phyloP scores from a whole-genome alignment of 2,797 vertebrate genomes.

The Cirrhinus molitorella region DNA sequence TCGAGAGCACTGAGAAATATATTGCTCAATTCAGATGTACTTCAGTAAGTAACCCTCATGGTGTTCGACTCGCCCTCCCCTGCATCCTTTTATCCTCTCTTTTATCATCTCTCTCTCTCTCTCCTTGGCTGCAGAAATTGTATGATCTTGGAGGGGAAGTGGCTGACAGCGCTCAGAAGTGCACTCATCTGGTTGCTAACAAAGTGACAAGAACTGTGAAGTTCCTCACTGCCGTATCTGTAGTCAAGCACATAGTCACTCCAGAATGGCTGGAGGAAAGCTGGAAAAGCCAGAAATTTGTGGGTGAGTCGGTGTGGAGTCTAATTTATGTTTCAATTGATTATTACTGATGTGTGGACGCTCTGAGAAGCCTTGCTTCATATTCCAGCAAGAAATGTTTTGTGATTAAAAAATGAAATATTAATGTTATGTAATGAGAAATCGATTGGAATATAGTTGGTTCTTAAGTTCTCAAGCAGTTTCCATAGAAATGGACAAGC shows the following conservation, averaged over 20 bases:
- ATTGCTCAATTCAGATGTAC: constrained; percentile 36
- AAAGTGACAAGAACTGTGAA: constrained; percentile 97
- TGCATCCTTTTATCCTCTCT: background rate
- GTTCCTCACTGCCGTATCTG: constrained; percentile 93
- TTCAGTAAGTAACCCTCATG: constrained; percentile 26
- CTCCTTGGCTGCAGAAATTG: constrained; percentile 81
- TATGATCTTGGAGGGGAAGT: constrained; percentile 93
- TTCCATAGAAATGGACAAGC: constrained; percentile 20
- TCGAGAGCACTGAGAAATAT: constrained; percentile 39
- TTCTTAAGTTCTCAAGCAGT: background rate
- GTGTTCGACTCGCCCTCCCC: background rate
- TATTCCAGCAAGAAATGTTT: constrained; percentile 3
- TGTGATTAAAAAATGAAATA: constrained; percentile 15
- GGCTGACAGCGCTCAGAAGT: constrained; percentile 87
- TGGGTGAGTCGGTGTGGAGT: constrained; percentile 79
- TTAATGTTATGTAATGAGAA: constrained; percentile 16
- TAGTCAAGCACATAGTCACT: constrained; percentile 92
- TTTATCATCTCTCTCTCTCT: constrained; percentile 14
- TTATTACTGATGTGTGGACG: background rate
- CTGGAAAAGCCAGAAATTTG: constrained; percentile 92
- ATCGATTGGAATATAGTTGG: background rate
- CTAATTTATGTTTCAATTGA: background rate
- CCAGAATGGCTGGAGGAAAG: constrained; percentile 97
- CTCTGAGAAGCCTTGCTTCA: constrained; percentile 1
- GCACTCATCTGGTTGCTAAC: constrained; percentile 91